These are phyloP conservation scores for Didymodactylos carnosus DNA, from an alignment of 2,888 invertebrate genomes.

Conservation along the genomic window DNA sequence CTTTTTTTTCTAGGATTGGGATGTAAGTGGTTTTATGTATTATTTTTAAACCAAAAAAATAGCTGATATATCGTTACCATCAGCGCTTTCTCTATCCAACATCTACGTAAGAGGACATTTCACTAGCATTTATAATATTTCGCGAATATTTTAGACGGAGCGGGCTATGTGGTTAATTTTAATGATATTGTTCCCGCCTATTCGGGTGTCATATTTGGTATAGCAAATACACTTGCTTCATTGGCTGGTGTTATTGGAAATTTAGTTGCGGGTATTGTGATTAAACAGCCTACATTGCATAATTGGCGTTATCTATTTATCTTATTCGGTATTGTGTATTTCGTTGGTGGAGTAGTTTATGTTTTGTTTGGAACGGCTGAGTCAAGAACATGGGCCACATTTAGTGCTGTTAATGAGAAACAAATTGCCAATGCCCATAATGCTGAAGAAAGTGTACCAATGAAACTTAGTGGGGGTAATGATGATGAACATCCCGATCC, in stretches of 20 bases:
- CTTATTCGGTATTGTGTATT: slow-evolving; percentile 7
- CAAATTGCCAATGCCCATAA: too few species aligned
- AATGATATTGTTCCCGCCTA: slow-evolving; percentile 9
- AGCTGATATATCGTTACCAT: too few species aligned
- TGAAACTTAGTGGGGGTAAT: too few species aligned
- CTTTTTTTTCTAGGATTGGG: too few species aligned
- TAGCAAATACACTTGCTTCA: slow-evolving; percentile 11
- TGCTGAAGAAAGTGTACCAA: background rate
- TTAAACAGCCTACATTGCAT: background rate
- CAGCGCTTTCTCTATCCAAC: too few species aligned
- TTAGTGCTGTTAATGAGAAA: background rate
- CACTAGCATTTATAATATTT: background rate
- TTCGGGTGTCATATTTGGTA: slow-evolving; percentile 14
- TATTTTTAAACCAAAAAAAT: too few species aligned
- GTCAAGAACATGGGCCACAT: slow-evolving; percentile 6
- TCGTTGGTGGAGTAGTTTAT: slow-evolving; percentile 11
- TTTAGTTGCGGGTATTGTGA: background rate
- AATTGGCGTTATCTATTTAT: slow-evolving; percentile 11
- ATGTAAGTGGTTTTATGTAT: too few species aligned
- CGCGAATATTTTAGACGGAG: too few species aligned
- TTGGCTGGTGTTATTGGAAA: slow-evolving; percentile 7
- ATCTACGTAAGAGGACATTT: background rate
- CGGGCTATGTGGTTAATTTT: slow-evolving; percentile 10
- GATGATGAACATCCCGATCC: too few species aligned
- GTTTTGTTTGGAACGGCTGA: background rate